Base-by-base conservation (phyloP, 2,797 vertebrate species). In the Lepilemur ruficaudatus region DNA sequence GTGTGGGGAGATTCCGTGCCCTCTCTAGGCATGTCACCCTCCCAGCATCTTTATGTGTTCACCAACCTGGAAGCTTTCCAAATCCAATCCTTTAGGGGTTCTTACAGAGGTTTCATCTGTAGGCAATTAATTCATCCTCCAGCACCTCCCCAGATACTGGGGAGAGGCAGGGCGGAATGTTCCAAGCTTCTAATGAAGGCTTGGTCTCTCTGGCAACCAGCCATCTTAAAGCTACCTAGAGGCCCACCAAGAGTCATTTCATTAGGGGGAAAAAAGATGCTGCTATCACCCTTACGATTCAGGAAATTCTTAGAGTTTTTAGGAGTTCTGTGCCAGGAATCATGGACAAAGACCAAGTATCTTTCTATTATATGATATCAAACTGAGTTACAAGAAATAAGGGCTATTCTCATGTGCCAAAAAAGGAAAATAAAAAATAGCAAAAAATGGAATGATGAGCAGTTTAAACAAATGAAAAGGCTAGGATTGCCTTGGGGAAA, bases 381-480 rank as follows among this genome's bases (percentile, higher is more conserved):
- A 52, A 25, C 15, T 87, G 69, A 73, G 20, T 59, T 43, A 43
- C 20, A 59, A 59, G 38, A 80, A 80, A 79, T 59, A 67, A 89
- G 32, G 22, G 38, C 46, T 79, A 65, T 50, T n/a, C 35, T 30
- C 48, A 28, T 87, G 14, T 69, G 12, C 52, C 52, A 73, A 81
- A 86, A 69, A 73, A 73, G 4, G 41, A 75, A 75, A 93, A 32
- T 41, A 43, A 57, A 92, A 79, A 89, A 79, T 57, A 79, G 50
- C 48, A 67, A 78, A 75, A 89, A 73, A n/a, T 85, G 38, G 22
- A 89, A 73, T 73, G 22, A 38, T 67, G 48, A 73, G 48, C 46
- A 88, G 55, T 72, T 73, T 82, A 83, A 91, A 91, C 43, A 92
- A 96, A 79, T 52, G 13, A 75, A 89, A 85, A 73, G 22, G 18